These are phyloP conservation scores for Triplophysa bombifrons DNA, from an alignment of 2,797 vertebrate species.

Conservation along the genomic window DNA sequence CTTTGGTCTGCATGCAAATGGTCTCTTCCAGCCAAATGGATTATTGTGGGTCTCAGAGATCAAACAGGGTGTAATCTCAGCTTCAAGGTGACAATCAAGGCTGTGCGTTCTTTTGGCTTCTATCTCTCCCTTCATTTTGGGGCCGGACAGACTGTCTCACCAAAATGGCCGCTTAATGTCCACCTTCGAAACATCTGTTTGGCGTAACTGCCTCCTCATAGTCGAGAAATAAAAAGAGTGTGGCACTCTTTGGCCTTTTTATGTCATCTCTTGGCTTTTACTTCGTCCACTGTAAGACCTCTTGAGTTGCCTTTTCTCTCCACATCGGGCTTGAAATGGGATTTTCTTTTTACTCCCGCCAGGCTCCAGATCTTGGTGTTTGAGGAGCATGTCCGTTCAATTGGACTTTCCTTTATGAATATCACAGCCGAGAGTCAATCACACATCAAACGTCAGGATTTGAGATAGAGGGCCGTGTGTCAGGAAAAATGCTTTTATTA, in stretches of 20 bases:
- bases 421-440: conserved; percentile 43
- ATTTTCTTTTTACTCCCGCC: conserved; percentile 59
- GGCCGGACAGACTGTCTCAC: conserved; percentile 86
- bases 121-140: conserved; percentile 86
- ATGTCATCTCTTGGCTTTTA: conserved; percentile 85
- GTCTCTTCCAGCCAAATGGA: conserved; percentile 69
- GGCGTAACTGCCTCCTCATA: conserved; percentile 46
- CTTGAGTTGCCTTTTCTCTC: conserved; percentile 74
- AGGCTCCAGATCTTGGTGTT: conserved; percentile 75
- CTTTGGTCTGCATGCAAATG: conserved; percentile 73
- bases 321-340: conserved; percentile 82
- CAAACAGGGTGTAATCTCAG: conserved; percentile 97
- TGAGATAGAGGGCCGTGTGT: conserved; percentile 39
- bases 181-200: conserved; percentile 83
- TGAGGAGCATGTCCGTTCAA: conserved; percentile 77
- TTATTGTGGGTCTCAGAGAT: conserved; percentile 61
- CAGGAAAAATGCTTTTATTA: conserved; percentile 43
- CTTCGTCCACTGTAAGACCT: conserved; percentile 83
- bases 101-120: conserved; percentile 90
- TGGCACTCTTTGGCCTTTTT: conserved; percentile 79
- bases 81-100: conserved; percentile 87
- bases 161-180: conserved; percentile 93
- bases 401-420: conserved; percentile 67
- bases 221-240: conserved; percentile 74
- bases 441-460: conserved; percentile 35